Conservation (phyloP, 2,797 vertebrate species). For the Trematomus bernacchii region DNA sequence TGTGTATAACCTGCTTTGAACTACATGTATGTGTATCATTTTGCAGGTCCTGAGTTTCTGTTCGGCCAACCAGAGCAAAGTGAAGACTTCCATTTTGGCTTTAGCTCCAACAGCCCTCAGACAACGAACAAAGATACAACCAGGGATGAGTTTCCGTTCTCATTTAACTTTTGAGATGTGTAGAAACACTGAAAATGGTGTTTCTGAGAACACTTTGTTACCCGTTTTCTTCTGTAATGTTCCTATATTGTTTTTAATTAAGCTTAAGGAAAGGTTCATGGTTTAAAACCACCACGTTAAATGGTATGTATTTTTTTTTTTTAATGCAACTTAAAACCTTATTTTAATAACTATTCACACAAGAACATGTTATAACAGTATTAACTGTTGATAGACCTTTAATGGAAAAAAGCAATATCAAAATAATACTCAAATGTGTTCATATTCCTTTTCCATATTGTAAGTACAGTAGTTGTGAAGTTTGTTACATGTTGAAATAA, state of each 20-base stretch:
- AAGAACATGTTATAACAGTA: neutral
- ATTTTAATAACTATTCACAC: conserved; percentile 6
- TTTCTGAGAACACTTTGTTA: neutral
- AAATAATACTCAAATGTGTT: conserved; percentile 23
- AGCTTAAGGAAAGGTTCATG: neutral
- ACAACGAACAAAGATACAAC: conserved; percentile 48
- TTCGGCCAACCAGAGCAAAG: conserved; percentile 77
- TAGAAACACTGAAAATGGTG: neutral
- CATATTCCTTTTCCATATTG: conserved; percentile 17
- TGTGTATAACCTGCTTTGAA: conserved; percentile 8
- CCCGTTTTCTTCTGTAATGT: neutral
- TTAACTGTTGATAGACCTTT: conserved; percentile 25
- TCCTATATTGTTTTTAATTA: conserved; percentile 7
- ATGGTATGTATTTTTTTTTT: conserved; percentile 2
- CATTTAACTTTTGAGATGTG: conserved; percentile 79
- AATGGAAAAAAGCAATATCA: conserved; percentile 22
- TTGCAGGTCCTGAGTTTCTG: conserved; percentile 76
- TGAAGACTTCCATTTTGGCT: conserved; percentile 83
- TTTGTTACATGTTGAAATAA: conserved; percentile 11
- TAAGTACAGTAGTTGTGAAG: conserved; percentile 7
- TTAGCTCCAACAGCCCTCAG: conserved; percentile 68
- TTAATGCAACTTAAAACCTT: neutral
- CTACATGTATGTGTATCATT: conserved; percentile 12
- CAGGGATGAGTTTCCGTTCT: conserved; percentile 79
- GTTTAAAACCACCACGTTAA: conserved; percentile 8